Conservation (phyloP, 2,888 invertebrate genomes). For the Elegia similella region DNA sequence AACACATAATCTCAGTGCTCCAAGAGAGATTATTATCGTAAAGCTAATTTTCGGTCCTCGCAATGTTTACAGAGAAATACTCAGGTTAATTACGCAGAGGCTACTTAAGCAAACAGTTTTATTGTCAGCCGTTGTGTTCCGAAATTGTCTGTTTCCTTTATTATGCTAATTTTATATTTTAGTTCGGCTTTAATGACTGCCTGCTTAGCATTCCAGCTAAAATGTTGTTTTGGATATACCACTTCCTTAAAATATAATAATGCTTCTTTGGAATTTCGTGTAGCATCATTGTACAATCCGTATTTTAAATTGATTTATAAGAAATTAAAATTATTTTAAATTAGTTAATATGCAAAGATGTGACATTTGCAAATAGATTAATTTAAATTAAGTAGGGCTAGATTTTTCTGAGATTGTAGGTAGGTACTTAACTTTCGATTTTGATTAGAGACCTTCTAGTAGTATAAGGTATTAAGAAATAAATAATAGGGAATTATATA, state of each 20-base stretch:
- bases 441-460: too few species aligned
- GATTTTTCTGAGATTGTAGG: too few species aligned
- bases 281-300: neutral
- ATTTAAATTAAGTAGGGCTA: too few species aligned
- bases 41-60: constrained; percentile 19
- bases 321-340: neutral
- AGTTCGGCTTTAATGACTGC: constrained; percentile 26
- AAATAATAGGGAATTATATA: too few species aligned
- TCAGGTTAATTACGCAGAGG: constrained; percentile 36
- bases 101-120: constrained; percentile 34
- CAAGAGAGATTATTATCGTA: constrained; percentile 35
- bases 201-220: constrained; percentile 22
- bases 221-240: constrained; percentile 9
- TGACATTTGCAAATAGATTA: too few species aligned
- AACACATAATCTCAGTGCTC: constrained; percentile 30
- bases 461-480: too few species aligned
- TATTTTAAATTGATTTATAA: neutral
- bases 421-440: too few species aligned
- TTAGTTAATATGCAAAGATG: neutral
- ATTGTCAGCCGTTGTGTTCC: constrained; percentile 23
- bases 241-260: neutral
- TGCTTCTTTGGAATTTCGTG: neutral
- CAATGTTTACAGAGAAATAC: constrained; percentile 32
- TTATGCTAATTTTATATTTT: constrained; percentile 28
- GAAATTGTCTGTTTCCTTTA: constrained; percentile 24